Evolutionary conservation across 2,888 invertebrate species (phyloP).

Genomic region (Hipparchia sbordonii): DNA sequence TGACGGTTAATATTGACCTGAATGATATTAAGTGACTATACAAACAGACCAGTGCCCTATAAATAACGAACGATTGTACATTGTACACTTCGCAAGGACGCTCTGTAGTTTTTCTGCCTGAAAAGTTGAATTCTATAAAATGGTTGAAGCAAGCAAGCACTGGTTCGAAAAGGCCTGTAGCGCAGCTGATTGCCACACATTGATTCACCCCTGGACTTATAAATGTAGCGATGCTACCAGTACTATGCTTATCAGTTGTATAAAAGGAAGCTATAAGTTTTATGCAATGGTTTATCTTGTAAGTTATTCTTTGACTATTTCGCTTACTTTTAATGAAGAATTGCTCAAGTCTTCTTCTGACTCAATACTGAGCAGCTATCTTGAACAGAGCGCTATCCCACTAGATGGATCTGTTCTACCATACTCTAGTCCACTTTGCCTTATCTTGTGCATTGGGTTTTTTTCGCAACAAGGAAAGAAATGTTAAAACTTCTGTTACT

Average conservation of each 20-base stretch:
- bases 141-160: slow-evolving; percentile 79
- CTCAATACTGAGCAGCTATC: too few species aligned
- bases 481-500: too few species aligned
- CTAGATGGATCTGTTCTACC: too few species aligned
- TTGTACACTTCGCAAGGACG: background rate
- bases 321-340: background rate
- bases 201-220: slow-evolving; percentile 78
- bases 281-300: slow-evolving; percentile 80
- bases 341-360: background rate
- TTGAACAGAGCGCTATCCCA: too few species aligned
- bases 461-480: too few species aligned
- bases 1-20: background rate
- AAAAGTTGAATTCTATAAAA: slow-evolving; percentile 44
- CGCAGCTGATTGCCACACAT: slow-evolving; percentile 61
- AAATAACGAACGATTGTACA: background rate
- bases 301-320: slow-evolving; percentile 50
- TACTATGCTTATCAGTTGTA: slow-evolving; percentile 70
- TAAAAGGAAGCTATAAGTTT: slow-evolving; percentile 77
- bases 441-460: too few species aligned
- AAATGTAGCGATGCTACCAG: slow-evolving; percentile 69
- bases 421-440: too few species aligned
- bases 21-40: background rate
- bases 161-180: slow-evolving; percentile 73
- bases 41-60: background rate
- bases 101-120: background rate